Evolutionary conservation across 1,140 invertebrate species (phyloP).

Genomic region (Drosophila bocki): DNA sequence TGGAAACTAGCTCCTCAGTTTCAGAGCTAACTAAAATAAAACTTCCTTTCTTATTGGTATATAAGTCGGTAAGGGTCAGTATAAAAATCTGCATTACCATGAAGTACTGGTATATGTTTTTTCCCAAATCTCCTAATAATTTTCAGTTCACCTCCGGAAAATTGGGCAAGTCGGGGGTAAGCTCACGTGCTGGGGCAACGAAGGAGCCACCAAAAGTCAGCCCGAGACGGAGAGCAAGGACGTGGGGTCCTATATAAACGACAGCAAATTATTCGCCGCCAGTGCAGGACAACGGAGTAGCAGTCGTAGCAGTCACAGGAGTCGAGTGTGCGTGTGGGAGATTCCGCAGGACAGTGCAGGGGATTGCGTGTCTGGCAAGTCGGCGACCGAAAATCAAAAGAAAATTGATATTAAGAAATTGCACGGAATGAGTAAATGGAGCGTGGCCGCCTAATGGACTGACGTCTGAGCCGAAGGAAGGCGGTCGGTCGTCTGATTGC

Average conservation of each 20-base stretch:
- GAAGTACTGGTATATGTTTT: neutral
- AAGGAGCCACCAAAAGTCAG: constrained; percentile 32
- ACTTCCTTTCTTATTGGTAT: neutral
- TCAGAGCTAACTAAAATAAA: neutral
- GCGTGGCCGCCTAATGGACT: constrained; percentile 78
- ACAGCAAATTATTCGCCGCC: constrained; percentile 71
- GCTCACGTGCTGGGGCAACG: constrained; percentile 46
- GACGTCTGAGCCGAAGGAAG: constrained; percentile 35
- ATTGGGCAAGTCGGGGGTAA: constrained; percentile 2
- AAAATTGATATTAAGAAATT: constrained; percentile 83
- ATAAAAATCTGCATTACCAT: neutral
- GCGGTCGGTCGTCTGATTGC: constrained; percentile 30
- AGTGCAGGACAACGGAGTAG: constrained; percentile 25
- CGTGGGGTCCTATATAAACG: constrained; percentile 47
- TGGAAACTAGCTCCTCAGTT: neutral
- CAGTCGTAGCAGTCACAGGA: constrained; percentile 7
- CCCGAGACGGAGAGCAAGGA: constrained; percentile 9
- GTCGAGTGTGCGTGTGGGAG: constrained; percentile 43
- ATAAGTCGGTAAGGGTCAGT: neutral
- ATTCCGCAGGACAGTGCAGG: constrained; percentile 52
- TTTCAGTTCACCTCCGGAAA: constrained; percentile 25
- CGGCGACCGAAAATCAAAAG: constrained; percentile 40
- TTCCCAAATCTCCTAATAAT: constrained; percentile 16
- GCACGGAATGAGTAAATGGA: constrained; percentile 82
- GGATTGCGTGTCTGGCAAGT: constrained; percentile 52